A percentile compares a stretch with the other conserved stretches of the same genome.
Evolutionary conservation across 2,113 vertebrate genomes (phyloP).

Genomic region (Hippocampus zosterae): DNA sequence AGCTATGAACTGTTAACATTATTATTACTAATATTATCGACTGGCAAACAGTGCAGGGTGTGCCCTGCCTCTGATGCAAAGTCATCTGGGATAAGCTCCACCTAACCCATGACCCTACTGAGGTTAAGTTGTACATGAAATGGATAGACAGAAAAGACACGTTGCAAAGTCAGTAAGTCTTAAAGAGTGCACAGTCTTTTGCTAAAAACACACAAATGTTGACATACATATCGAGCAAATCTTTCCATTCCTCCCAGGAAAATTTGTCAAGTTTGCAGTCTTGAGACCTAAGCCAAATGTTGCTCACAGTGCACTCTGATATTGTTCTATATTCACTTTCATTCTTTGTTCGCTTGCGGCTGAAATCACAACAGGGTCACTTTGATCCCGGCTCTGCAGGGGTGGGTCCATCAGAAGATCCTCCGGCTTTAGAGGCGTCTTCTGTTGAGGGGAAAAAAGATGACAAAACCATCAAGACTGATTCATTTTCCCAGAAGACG

Average conservation of each 20-base stretch:
- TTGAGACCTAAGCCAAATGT: neutral
- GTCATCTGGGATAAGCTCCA: neutral
- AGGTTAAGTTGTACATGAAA: neutral
- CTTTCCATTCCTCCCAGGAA: neutral
- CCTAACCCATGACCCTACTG: neutral
- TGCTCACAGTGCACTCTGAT: neutral
- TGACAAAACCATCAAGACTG: neutral
- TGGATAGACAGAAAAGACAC: neutral
- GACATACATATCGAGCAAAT: neutral
- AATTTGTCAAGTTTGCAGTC: constrained; percentile 3
- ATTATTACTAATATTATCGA: neutral
- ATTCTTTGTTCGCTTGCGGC: neutral
- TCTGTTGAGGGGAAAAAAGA: constrained; percentile 32
- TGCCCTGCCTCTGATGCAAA: neutral
- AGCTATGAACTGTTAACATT: neutral
- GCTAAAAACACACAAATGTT: neutral
- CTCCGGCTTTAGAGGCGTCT: constrained; percentile 46
- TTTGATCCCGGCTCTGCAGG: constrained; percentile 47
- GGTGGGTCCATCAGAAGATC: constrained; percentile 27
- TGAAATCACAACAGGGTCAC: constrained; percentile 31
- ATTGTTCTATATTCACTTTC: neutral
- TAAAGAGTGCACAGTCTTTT: constrained; percentile 15
- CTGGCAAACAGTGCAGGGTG: neutral
- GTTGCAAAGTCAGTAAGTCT: neutral
- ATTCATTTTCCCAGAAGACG: neutral